These are phyloP conservation scores for Leptocoma aspasia DNA, from an alignment of 2,113 vertebrate genomes.

Conservation along the genomic window DNA sequence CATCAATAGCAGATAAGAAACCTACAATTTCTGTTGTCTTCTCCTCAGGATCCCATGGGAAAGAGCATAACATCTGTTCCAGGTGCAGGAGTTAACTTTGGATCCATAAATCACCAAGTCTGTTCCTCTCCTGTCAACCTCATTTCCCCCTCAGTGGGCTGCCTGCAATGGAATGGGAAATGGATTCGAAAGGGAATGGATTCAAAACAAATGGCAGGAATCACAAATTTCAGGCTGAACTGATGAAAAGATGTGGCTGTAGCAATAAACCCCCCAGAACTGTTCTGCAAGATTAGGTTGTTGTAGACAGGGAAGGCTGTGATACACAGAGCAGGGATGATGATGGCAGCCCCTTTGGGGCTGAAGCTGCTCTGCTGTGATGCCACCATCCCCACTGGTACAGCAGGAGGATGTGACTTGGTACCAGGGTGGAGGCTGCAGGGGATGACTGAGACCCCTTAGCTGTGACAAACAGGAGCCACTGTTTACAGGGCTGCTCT, in stretches of 20 bases:
- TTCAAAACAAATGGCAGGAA: background rate
- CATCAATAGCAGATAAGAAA: background rate
- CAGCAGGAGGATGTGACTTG: fast-evolving
- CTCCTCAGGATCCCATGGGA: background rate
- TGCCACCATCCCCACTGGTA: fast-evolving
- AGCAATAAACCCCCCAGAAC: background rate
- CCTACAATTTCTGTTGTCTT: background rate
- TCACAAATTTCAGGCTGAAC: background rate
- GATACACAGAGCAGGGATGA: background rate
- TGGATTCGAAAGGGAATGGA: background rate
- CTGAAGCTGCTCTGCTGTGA: background rate
- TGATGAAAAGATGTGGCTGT: fast-evolving
- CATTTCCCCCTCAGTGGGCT: background rate
- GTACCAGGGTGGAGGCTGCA: fast-evolving
- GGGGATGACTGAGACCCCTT: fast-evolving
- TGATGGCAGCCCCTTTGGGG: fast-evolving
- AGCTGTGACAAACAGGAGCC: background rate
- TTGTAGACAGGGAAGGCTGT: fast-evolving
- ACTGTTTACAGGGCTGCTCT: fast-evolving
- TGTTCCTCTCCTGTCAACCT: background rate
- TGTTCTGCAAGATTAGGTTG: background rate
- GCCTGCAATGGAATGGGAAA: background rate
- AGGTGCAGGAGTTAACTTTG: background rate
- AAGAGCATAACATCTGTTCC: background rate
- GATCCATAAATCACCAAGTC: background rate